These are phyloP conservation scores for Drymonia ruficornis DNA, from an alignment of 2,888 invertebrate species.

Conservation along the genomic window DNA sequence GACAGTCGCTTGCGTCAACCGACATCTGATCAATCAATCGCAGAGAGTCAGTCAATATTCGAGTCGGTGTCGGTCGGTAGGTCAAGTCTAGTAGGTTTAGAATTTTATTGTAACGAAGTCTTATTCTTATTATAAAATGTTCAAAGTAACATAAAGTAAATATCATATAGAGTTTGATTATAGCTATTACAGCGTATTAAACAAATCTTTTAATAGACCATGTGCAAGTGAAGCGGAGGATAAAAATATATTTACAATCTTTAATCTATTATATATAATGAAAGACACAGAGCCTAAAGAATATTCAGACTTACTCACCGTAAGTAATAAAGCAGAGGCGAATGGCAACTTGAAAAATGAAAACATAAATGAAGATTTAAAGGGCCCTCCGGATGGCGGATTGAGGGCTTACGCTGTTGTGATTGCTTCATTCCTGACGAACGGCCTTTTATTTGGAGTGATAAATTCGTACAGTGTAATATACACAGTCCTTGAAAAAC, in stretches of 20 bases:
- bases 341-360: constrained; percentile 50
- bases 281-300: constrained; percentile 65
- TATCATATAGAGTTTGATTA: too few species aligned
- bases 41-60: too few species aligned
- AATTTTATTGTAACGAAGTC: too few species aligned
- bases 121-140: too few species aligned
- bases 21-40: too few species aligned
- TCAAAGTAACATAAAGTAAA: too few species aligned
- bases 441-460: constrained; percentile 95
- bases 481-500: constrained; percentile 87
- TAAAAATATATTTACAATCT: neutral
- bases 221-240: constrained; percentile 34
- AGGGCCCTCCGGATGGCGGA: constrained; percentile 90
- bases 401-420: constrained; percentile 92
- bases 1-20: too few species aligned
- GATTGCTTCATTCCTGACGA: constrained; percentile 93
- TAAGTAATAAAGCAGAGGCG: constrained; percentile 46
- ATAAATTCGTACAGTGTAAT: constrained; percentile 95
- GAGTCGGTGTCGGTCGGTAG: too few species aligned
- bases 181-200: too few species aligned
- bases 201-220: constrained; percentile 16
- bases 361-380: constrained; percentile 32
- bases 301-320: constrained; percentile 61
- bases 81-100: too few species aligned
- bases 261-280: constrained; percentile 24